Base-by-base conservation (phyloP, 1,140 invertebrate genomes). In the Sinella curviseta region DNA sequence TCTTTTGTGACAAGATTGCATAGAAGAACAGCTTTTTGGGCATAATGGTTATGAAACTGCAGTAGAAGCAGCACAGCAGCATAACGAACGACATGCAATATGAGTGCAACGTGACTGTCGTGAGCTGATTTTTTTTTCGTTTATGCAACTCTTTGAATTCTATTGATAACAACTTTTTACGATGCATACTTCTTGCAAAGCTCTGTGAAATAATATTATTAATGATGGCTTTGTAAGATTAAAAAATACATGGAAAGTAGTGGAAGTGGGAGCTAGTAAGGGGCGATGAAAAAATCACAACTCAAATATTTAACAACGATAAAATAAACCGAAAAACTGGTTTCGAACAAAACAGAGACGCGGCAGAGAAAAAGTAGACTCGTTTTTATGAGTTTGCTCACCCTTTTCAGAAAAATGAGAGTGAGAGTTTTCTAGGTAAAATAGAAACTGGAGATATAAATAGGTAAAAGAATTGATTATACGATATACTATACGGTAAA, bases 251-350 rank as follows among this genome's bases (percentile, higher is more conserved):
- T 60, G 55, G 24, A 8, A 4, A 24, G 24, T 31, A 31, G 26
- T 8, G 8, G 31, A 70, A 14, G n/a, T 33, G 12, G 12, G 65
- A 70, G 26, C 4, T 31, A 70, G 26, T 2, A 70, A 31, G 65
- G 26, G 30, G 65, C 31, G 31, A 8, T 70, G 65, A 8, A 70
- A 33, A 70, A 33, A 70, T 70, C 65, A 33, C 65, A 70, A 31
- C 31, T 33, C 24, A 70, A 70, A 70, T 70, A 65, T 65, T 65
- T 65, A 70, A 30, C 65, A 70, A 14, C 12, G 31, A 33, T 70
- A 70, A 70, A 70, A 33, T 33, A 30, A 70, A 70, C 65, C 30
- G 8, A n/a, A 33, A 33, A 70, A 70, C 65, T 70, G 65, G 65
- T 70, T 70, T 70, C 8, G 65, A 70, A 33, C 24, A 33, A 70